Evolutionary conservation across 2,888 invertebrate species (phyloP).

Genomic region (Odontomyia ornata): DNA sequence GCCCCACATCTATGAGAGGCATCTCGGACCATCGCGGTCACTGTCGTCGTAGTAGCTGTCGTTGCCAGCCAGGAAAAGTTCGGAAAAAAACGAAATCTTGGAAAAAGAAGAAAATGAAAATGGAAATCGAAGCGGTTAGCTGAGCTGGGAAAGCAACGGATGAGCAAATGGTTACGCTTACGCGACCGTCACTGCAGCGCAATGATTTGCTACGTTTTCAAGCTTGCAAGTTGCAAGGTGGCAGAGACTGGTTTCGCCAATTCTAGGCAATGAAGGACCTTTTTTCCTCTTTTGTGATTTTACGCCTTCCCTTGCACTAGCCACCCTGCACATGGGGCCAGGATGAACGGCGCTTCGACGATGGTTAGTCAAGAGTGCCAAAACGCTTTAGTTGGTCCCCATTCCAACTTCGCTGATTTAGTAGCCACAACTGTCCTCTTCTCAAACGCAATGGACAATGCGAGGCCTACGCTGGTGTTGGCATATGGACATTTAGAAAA

Average conservation of each 20-base stretch:
- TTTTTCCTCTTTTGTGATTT: slow-evolving; percentile 35
- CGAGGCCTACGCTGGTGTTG: background rate
- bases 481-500: background rate
- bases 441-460: slow-evolving; percentile 1
- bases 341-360: background rate
- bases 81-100: slow-evolving; percentile 36
- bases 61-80: slow-evolving; percentile 21
- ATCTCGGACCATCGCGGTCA: slow-evolving; percentile 21
- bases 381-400: slow-evolving; percentile 36
- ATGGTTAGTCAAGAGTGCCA: slow-evolving; percentile 40
- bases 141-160: background rate
- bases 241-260: slow-evolving; percentile 46
- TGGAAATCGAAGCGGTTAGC: slow-evolving; percentile 29
- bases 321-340: slow-evolving; percentile 14
- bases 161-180: slow-evolving; percentile 30
- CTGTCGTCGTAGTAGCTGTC: slow-evolving; percentile 14
- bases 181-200: slow-evolving; percentile 46
- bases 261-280: slow-evolving; percentile 36
- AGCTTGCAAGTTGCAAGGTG: slow-evolving; percentile 44
- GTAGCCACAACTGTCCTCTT: slow-evolving; percentile 33
- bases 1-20: background rate
- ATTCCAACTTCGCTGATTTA: slow-evolving; percentile 31
- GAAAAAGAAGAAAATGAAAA: slow-evolving; percentile 34
- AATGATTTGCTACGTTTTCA: slow-evolving; percentile 49
- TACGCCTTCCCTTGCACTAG: slow-evolving; percentile 1